Evolutionary conservation across 2,797 vertebrate species (phyloP).

Genomic region (Clarias pachynema): DNA sequence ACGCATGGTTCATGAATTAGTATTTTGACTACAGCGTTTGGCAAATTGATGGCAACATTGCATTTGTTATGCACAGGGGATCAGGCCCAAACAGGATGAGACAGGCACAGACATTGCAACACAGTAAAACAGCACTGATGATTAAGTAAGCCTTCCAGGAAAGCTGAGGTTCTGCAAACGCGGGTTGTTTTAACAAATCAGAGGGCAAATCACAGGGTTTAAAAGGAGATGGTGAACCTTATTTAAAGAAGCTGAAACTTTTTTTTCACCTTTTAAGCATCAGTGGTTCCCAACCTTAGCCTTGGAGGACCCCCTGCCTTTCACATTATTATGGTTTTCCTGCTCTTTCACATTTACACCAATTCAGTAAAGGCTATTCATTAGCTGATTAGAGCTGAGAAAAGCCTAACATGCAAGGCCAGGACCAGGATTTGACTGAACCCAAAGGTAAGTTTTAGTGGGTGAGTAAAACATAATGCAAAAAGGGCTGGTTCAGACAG

Average conservation of each 20-base stretch:
- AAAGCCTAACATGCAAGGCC: no score
- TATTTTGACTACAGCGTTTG: background rate
- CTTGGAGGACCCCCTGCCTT: no score
- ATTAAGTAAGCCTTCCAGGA: background rate
- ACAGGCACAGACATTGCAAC: background rate
- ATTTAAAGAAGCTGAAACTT: background rate
- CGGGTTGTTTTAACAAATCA: no score
- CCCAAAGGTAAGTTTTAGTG: background rate
- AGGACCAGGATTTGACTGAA: background rate
- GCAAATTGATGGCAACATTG: background rate
- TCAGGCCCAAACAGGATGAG: slow-evolving; percentile 5
- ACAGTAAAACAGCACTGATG: background rate
- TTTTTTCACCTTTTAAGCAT: background rate
- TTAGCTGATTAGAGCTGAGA: no score
- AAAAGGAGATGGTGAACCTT: background rate
- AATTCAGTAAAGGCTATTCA: no score
- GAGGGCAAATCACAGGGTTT: background rate
- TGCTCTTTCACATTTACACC: no score
- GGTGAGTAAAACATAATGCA: background rate
- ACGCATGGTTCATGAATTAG: background rate
- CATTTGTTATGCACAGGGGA: background rate
- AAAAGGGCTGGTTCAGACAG: background rate
- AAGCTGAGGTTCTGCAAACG: background rate
- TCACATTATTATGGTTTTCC: no score
- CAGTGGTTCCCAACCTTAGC: no score